Evolutionary conservation across 2,888 invertebrate genomes (phyloP).

Genomic region (Acronicta aceris): DNA sequence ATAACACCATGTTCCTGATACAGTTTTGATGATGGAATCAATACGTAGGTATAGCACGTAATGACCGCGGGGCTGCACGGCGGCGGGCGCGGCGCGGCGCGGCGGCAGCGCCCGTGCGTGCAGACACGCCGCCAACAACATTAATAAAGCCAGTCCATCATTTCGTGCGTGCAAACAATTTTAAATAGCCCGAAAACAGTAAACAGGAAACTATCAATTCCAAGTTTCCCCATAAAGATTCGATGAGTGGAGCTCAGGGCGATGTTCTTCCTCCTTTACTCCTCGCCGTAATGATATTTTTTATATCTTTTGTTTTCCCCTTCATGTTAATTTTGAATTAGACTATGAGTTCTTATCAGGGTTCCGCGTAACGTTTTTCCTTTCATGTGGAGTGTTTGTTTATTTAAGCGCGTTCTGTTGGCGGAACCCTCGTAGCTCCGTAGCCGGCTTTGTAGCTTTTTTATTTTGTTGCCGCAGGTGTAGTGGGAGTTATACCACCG

Average conservation of each 20-base stretch:
- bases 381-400: conserved; percentile 72
- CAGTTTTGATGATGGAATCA: conserved; percentile 76
- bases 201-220: conserved; percentile 84
- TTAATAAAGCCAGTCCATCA: conserved; percentile 75
- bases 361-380: conserved; percentile 63
- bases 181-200: conserved; percentile 80
- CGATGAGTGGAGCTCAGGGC: conserved; percentile 75
- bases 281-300: conserved; percentile 69
- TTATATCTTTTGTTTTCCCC: conserved; percentile 72
- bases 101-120: conserved; percentile 82
- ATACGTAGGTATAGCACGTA: conserved; percentile 74
- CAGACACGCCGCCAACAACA: conserved; percentile 74
- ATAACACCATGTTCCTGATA: conserved; percentile 80
- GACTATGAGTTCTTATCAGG: conserved; percentile 61
- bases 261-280: conserved; percentile 72
- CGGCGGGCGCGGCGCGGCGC: conserved; percentile 18
- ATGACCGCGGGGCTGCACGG: conserved; percentile 66
- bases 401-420: conserved; percentile 74
- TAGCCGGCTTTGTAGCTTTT: conserved; percentile 86
- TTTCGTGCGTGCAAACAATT: conserved; percentile 83
- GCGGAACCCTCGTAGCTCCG: conserved; percentile 74
- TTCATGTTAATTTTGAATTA: conserved; percentile 71
- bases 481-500: conserved; percentile 90
- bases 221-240: conserved; percentile 84
- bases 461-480: conserved; percentile 89